Percentiles rank a stretch among this genome's conserved stretches.
Conservation (phyloP, 1,140 invertebrate species). For the Drosophila virilis region DNA sequence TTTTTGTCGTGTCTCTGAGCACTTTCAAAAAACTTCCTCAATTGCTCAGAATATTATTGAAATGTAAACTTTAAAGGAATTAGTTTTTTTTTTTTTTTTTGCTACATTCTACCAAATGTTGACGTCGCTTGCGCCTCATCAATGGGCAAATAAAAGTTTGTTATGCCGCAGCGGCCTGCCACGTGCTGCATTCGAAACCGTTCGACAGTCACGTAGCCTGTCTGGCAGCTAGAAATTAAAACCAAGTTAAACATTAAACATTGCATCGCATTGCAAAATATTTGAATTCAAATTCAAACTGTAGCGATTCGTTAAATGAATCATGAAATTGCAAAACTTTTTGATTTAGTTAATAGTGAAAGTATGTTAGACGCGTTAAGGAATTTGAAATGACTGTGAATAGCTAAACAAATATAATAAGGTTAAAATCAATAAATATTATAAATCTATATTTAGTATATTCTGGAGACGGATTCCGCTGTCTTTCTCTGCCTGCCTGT, state of each 20-base stretch:
- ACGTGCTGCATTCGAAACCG: slow-evolving; percentile 53
- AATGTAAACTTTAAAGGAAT: too few species aligned
- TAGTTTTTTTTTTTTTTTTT: neutral
- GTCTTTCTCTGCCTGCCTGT: too few species aligned
- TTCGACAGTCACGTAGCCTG: slow-evolving; percentile 60
- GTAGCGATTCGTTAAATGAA: neutral
- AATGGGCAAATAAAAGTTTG: slow-evolving; percentile 35
- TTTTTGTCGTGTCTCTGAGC: too few species aligned
- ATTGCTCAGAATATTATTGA: too few species aligned
- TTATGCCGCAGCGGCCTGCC: slow-evolving; percentile 15
- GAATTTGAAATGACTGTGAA: neutral
- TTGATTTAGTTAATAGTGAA: neutral
- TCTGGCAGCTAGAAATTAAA: slow-evolving; percentile 33
- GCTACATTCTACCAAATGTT: slow-evolving; percentile 22
- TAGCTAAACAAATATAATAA: neutral
- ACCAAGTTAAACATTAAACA: slow-evolving; percentile 48
- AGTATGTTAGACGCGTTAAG: too few species aligned
- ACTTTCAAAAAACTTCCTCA: too few species aligned
- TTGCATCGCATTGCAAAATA: slow-evolving; percentile 16
- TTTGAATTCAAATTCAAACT: neutral
- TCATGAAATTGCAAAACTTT: slow-evolving; percentile 7
- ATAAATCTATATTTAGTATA: too few species aligned
- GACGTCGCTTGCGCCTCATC: slow-evolving; percentile 50
- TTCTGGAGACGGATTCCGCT: too few species aligned
- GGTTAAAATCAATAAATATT: too few species aligned